These are phyloP conservation scores for Drosophila mettleri DNA, from an alignment of 2,888 invertebrate species.

Conservation along the genomic window DNA sequence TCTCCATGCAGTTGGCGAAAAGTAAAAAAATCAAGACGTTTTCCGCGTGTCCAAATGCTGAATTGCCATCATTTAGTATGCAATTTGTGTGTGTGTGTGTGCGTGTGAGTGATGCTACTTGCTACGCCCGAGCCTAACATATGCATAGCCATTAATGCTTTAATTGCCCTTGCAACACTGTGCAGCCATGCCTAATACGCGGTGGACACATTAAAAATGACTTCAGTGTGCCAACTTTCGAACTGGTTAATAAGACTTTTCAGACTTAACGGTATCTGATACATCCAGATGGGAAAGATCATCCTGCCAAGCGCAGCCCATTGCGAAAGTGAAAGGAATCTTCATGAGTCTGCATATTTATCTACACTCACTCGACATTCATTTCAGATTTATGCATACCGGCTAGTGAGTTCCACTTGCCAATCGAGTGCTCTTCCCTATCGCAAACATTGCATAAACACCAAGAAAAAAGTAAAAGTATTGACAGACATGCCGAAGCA, in stretches of 20 bases:
- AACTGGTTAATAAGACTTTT: slow-evolving; percentile 21
- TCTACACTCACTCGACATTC: slow-evolving; percentile 53
- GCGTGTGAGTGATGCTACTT: slow-evolving; percentile 21
- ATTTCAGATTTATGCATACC: slow-evolving; percentile 38
- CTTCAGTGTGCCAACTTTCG: slow-evolving; percentile 41
- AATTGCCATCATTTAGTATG: slow-evolving; percentile 61
- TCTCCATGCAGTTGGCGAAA: slow-evolving; percentile 11
- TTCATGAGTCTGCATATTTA: slow-evolving; percentile 69
- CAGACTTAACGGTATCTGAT: slow-evolving; percentile 27
- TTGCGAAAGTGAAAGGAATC: slow-evolving; percentile 74
- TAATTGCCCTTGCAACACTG: slow-evolving; percentile 52
- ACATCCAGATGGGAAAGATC: slow-evolving; percentile 38
- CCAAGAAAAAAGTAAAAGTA: slow-evolving; percentile 63
- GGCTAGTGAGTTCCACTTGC: slow-evolving; percentile 35
- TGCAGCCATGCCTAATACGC: not conserved
- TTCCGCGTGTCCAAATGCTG: slow-evolving; percentile 66
- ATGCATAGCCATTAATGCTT: slow-evolving; percentile 39
- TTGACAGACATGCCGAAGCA: slow-evolving; percentile 24
- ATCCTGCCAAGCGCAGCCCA: slow-evolving; percentile 47
- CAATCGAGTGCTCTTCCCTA: slow-evolving; percentile 58
- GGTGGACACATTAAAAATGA: slow-evolving; percentile 20
- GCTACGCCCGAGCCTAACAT: slow-evolving; percentile 26
- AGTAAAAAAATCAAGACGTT: slow-evolving; percentile 53
- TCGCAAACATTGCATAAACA: slow-evolving; percentile 66
- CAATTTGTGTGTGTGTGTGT: slow-evolving; percentile 13